These are phyloP conservation scores for Gobio occitaniae DNA, from an alignment of 2,797 vertebrate genomes.

Conservation along the genomic window DNA sequence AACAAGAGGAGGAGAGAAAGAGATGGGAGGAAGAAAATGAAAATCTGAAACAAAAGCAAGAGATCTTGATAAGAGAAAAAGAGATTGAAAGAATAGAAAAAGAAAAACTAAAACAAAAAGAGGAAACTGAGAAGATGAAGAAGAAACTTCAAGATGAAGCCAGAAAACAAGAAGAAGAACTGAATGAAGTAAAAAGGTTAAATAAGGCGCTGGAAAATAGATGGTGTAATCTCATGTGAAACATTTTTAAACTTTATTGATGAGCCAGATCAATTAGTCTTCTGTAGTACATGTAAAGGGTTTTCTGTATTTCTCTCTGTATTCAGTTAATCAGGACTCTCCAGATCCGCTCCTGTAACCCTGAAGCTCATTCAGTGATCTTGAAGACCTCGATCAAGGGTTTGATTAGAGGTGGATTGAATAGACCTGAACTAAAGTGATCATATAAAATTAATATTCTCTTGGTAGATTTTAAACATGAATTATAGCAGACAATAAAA, in stretches of 20 bases:
- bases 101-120: background rate
- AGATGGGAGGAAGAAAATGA: background rate
- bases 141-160: background rate
- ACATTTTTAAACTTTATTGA: background rate
- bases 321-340: no score
- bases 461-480: no score
- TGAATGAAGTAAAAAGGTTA: no score
- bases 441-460: no score
- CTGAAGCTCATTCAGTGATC: no score
- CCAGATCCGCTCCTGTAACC: no score
- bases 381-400: no score
- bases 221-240: background rate
- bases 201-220: no score
- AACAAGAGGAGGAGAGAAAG: background rate
- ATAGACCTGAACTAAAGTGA: no score
- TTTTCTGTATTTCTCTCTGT: no score
- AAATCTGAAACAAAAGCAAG: background rate
- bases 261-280: background rate
- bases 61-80: background rate
- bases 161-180: background rate
- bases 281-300: background rate
- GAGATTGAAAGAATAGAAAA: background rate
- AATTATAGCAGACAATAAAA: no score
- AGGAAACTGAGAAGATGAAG: background rate
- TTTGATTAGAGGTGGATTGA: no score